Base-by-base conservation (phyloP, 2,113 vertebrate genomes). In the Alouatta palliata region DNA sequence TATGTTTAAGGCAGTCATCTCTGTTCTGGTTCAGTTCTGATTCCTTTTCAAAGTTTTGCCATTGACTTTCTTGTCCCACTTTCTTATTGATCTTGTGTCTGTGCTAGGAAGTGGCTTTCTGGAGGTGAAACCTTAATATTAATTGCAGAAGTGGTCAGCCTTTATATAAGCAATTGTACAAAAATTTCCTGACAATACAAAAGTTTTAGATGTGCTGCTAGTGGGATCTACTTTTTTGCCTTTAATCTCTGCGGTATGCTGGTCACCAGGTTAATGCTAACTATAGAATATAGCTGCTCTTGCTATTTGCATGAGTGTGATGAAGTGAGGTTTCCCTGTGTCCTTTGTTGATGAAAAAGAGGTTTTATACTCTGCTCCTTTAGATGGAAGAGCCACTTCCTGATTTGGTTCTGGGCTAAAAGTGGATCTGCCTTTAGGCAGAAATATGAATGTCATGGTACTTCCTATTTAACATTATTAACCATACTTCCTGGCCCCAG, bases 371-470 rank as follows among this genome's bases (percentile, higher is more conserved):
- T 81, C 61, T 90, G 37, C 32, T 80, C 0, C 37, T 94, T 86
- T 64, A 79, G 87, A 95, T 37, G 13, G 85, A 95, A 54, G 87
- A 96, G 32, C 52, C 37, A 85, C 45, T 97, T 97, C 87, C 90
- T 95, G 87, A 92, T 75, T 87, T 45, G 21, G 23, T 85, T 96
- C 87, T 84, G 71, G 56, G 66, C 64, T 96, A 88, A 97, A 96
- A 90, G 81, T 73, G 71, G 49, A 95, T 68, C 32, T 76, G 90
- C 84, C 90, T 96, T 94, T 95, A 70, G 87, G 95, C 90, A 85
- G 93, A 95, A 96, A 85, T 73, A 87, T 90, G 52, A 96, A 95
- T 96, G 58, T 66, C 80, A 40, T 71, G 75, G 43, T 81, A 73
- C 25, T 96, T 93, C 52, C 92, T 90, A 20, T 94, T 92, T 95